phyloP scores from a whole-genome alignment of 2,797 vertebrate genomes.

The Dryobates pubescens region DNA sequence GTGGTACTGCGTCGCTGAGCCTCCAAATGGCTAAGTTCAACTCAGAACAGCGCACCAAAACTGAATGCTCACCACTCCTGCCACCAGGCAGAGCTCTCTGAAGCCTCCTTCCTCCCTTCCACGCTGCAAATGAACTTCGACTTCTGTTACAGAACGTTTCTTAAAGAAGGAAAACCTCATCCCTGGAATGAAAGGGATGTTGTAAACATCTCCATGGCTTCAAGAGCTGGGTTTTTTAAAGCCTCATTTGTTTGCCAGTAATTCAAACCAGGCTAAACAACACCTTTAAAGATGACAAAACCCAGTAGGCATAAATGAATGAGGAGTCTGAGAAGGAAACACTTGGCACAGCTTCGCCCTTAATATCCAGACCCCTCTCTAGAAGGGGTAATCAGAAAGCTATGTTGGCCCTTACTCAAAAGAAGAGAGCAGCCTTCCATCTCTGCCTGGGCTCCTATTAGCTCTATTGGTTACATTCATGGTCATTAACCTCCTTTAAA shows the following conservation, averaged over 20 bases:
- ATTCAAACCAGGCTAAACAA: constrained; percentile 52
- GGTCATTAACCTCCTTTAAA: constrained; percentile 54
- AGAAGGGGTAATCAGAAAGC: constrained; percentile 62
- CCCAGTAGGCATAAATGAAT: constrained; percentile 18
- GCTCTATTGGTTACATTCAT: constrained; percentile 41
- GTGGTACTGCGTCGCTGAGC: background rate
- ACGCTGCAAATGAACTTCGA: constrained; percentile 28
- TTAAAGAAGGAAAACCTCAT: constrained; percentile 13
- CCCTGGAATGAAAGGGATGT: constrained; percentile 38
- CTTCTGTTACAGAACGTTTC: constrained; percentile 17
- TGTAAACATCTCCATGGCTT: constrained; percentile 33
- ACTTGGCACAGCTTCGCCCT: constrained; percentile 42
- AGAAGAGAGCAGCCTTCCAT: constrained; percentile 18
- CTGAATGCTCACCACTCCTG: accelerated
- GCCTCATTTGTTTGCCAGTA: constrained; percentile 41
- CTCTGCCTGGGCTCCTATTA: constrained; percentile 32
- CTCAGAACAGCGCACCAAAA: background rate
- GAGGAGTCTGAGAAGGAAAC: constrained; percentile 49
- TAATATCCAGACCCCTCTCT: constrained; percentile 48
- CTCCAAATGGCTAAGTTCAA: background rate
- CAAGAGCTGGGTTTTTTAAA: constrained; percentile 3
- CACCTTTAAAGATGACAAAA: constrained; percentile 66
- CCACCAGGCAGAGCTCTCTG: background rate
- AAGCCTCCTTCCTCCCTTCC: background rate
- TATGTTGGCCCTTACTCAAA: constrained; percentile 46